These are phyloP conservation scores for Apamea crenata DNA, from an alignment of 2,888 invertebrate genomes.

Conservation along the genomic window DNA sequence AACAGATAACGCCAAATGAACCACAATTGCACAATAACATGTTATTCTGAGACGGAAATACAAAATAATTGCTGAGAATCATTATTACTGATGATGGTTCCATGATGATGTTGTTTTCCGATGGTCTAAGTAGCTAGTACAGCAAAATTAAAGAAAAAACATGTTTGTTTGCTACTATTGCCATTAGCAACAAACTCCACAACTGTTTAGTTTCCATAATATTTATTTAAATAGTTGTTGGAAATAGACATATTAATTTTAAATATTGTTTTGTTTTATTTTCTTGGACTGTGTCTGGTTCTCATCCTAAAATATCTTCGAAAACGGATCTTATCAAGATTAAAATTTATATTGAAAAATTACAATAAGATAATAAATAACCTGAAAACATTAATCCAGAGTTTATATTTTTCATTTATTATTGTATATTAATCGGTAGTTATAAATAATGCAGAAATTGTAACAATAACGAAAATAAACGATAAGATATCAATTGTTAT, in stretches of 20 bases:
- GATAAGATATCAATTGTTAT: conserved; percentile 34
- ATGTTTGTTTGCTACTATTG: conserved; percentile 7
- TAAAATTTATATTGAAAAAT: background rate
- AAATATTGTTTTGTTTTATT: background rate
- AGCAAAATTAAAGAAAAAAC: conserved; percentile 5
- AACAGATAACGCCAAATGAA: conserved; percentile 63
- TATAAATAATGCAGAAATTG: conserved; percentile 15
- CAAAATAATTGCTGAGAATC: conserved; percentile 52
- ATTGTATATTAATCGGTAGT: conserved; percentile 20
- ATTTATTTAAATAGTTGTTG: background rate
- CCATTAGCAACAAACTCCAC: conserved; percentile 5
- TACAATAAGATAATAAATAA: conserved; percentile 7
- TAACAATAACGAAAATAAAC: conserved; percentile 27
- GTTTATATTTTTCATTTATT: conserved; percentile 8
- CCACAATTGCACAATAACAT: conserved; percentile 67
- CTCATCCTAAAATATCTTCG: background rate
- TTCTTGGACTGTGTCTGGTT: background rate
- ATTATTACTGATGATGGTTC: conserved; percentile 39
- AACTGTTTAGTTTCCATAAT: background rate
- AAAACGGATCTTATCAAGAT: background rate
- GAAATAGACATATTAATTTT: background rate
- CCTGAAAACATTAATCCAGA: background rate
- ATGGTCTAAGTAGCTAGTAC: conserved; percentile 21
- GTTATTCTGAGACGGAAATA: conserved; percentile 62
- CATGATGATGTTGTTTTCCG: conserved; percentile 47